Percentiles rank a stretch among this genome's conserved stretches.
Evolutionary conservation across 1,140 invertebrate species (phyloP).

Genomic region (Marisa cornuarietis): DNA sequence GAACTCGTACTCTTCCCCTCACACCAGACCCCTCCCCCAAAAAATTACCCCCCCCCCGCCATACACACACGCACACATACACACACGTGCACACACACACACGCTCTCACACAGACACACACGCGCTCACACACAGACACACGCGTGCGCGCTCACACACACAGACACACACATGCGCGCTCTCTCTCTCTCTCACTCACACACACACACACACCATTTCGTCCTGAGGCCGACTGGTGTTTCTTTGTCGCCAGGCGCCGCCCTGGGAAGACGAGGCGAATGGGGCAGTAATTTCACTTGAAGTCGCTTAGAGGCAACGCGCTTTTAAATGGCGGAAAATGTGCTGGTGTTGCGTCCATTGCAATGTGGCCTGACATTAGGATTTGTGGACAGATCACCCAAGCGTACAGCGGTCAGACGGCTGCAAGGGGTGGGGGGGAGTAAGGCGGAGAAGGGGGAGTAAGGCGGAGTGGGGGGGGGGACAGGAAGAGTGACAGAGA

Average conservation of each 20-base stretch:
- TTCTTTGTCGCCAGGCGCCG: background rate
- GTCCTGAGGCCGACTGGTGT: background rate
- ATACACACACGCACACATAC: too few relatives aligned
- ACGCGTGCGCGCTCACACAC: too few relatives aligned
- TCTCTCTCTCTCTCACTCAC: background rate
- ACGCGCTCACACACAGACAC: too few relatives aligned
- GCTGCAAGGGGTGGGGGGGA: background rate
- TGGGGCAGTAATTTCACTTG: background rate
- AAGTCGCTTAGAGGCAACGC: background rate
- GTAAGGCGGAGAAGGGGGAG: background rate
- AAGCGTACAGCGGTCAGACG: background rate
- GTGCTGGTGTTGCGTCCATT: background rate
- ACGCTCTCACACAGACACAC: too few relatives aligned
- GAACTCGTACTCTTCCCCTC: too few relatives aligned
- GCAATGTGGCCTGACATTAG: background rate
- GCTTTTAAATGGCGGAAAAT: slow-evolving; percentile 7
- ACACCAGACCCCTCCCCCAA: background rate
- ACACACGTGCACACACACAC: too few relatives aligned
- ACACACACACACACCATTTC: background rate
- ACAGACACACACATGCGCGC: too few relatives aligned
- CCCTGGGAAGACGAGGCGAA: background rate
- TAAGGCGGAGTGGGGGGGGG: background rate
- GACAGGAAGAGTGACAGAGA: background rate
- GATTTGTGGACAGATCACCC: background rate
- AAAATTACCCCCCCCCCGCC: too few relatives aligned